Base-by-base conservation (phyloP, 2,888 invertebrate genomes). In the Ectemnius lituratus region DNA sequence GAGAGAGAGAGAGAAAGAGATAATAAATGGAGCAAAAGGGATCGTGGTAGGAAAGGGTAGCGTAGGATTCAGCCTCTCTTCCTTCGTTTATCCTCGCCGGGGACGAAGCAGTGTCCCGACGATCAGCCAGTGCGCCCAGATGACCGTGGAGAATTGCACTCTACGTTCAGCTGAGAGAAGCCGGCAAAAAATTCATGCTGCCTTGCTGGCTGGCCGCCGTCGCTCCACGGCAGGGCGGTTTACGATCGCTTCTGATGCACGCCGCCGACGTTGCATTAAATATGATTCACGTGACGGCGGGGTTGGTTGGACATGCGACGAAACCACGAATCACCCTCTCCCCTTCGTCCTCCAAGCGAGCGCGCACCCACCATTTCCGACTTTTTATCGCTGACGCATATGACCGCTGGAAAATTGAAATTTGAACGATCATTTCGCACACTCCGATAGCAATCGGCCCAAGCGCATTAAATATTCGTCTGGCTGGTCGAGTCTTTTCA, bases 161-260 rank as follows among this genome's bases (percentile, higher is more conserved):
- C 45, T 49, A 60, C 45, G 73, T 73, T 75, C 70, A 52, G 49
- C 52, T 62, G 52, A 37, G 37, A 11, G n/a, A 28, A 14, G 47
- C 16, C 6, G 18, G 59, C 56, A 75, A 76, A 76, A 77, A 76
- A 69, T 71, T 49, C n/a, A 63, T 20, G 59, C 58, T 65, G 49
- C 67, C 23, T 23, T 58, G 71, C 62, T 37, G 5, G 72, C 66
- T 27, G 75, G 37, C 81, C 71, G 75, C 71, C 73, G 61, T 16
- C 58, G 64, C 49, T 37, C 52, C 52, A 52, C 52, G 64, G 63
- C 46, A 23, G 71, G 52, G 27, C 67, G 75, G 65, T 85, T 83
- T 81, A 83, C 81, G 80, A 78, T 75, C 75, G 74, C 75, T 67
- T 79, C 80, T 76, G 83, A 82, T 79, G 70, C 37, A 37, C 37